Base-by-base conservation (phyloP, 2,888 invertebrate species). In the Thalpophila matura region DNA sequence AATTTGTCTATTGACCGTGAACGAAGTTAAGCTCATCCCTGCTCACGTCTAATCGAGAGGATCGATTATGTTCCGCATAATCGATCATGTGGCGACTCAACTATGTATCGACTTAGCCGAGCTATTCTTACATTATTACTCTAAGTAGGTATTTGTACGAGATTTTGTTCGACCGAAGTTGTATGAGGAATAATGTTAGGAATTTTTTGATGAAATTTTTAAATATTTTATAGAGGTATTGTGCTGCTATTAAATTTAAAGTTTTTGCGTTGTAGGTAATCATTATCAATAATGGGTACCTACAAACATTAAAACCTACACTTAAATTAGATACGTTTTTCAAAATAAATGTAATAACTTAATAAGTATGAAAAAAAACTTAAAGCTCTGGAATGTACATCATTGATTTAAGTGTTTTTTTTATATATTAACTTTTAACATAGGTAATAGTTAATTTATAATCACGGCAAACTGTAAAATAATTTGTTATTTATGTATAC, bases 21-120 rank as follows among this genome's bases (percentile, higher is more conserved):
- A 43, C 38, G 3, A 72, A 65, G 65, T 65, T 55, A 58, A 43
- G 65, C 53, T 72, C 58, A 64, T 53, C 72, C 37, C n/a, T 71
- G 60, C 65, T 64, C 14, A 45, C 26, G 43, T 57, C 58, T 58
- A 72, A 64, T 72, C 47, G 57, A 31, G 45, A 63, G 26, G 31
- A 66, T 60, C 33, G 73, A 66, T 56, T 60, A 56, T 29, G 53
- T 69, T 54, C 50, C 47, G 43, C 20, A 24, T 53, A 67, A 67
- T 71, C 61, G 68, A 73, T 71, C 68, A 66, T 50, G 50, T 42
- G 16, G 42, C 1, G 40, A 42, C 29, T 46, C 18, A 14, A 18
- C n/a, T 31, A 20, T 31, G 27, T n/a, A n/a, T 29, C 29, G 6
- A 14, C n/a, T n/a, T 27, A 6, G 1, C 16, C 18, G n/a, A 27